Conservation (phyloP, 2,888 invertebrate genomes). For the Candidula unifasciata region DNA sequence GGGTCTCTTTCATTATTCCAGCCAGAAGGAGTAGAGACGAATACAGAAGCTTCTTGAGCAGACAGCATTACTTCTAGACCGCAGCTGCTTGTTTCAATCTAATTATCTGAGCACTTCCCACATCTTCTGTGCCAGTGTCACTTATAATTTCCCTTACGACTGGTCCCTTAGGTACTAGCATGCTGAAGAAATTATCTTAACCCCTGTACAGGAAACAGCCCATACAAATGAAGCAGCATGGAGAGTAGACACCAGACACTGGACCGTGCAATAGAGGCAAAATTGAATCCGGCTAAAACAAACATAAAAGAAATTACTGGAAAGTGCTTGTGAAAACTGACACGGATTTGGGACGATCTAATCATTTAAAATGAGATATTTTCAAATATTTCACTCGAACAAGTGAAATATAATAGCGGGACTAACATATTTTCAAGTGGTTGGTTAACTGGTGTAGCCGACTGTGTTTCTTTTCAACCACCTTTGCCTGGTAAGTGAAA, state of each 20-base stretch:
- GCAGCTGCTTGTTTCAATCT: constrained; percentile 33
- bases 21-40: neutral
- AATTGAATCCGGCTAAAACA: neutral
- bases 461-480: too few species aligned
- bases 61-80: neutral
- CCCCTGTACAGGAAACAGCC: neutral
- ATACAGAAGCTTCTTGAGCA: constrained; percentile 22
- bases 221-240: neutral
- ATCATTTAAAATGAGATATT: too few species aligned
- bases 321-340: neutral
- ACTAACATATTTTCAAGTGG: too few species aligned
- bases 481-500: too few species aligned
- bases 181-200: neutral
- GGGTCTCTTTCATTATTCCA: neutral
- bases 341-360: neutral
- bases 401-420: too few species aligned
- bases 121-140: constrained; percentile 18
- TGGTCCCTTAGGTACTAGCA: neutral
- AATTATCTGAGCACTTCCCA: constrained; percentile 21
- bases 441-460: too few species aligned
- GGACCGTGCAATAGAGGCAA: neutral
- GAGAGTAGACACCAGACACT: neutral
- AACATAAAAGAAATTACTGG: neutral
- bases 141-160: constrained; percentile 32
- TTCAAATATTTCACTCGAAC: too few species aligned